Evolutionary conservation across 2,888 invertebrate genomes (phyloP).

Genomic region (Diplazon laetatorius): DNA sequence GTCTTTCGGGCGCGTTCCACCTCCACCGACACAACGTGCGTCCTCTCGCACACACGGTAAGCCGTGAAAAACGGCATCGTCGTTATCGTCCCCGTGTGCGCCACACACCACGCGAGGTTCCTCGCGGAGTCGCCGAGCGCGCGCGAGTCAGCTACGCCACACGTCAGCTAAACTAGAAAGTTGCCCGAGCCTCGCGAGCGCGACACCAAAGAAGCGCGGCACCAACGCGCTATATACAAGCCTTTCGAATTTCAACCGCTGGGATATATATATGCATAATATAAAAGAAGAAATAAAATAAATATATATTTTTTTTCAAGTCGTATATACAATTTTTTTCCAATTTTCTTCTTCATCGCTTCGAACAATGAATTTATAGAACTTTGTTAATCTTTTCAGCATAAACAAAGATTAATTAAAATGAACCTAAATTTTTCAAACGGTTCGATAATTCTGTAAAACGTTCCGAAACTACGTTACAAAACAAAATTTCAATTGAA

Average conservation of each 20-base stretch:
- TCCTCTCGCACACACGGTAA: slow-evolving; percentile 14
- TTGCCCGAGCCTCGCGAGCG: slow-evolving; percentile 76
- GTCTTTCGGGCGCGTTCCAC: slow-evolving; percentile 4
- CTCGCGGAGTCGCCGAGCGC: slow-evolving; percentile 56
- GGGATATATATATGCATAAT: slow-evolving; percentile 34
- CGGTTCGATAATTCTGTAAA: too few relatives aligned
- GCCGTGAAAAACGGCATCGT: slow-evolving; percentile 53
- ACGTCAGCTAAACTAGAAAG: slow-evolving; percentile 82
- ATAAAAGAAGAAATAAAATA: too few relatives aligned
- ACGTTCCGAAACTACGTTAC: too few relatives aligned
- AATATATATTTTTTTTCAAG: too few relatives aligned
- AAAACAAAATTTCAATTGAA: too few relatives aligned
- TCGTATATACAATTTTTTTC: too few relatives aligned
- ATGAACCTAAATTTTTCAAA: too few relatives aligned
- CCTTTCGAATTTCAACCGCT: slow-evolving; percentile 82
- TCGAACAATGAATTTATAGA: too few relatives aligned
- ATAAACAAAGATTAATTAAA: too few relatives aligned
- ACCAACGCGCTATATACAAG: slow-evolving; percentile 72
- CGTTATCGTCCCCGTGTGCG: slow-evolving; percentile 55
- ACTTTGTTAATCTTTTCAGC: too few relatives aligned
- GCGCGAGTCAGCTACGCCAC: slow-evolving; percentile 61
- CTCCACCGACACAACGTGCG: slow-evolving; percentile 37
- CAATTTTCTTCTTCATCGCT: too few relatives aligned
- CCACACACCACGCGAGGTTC: slow-evolving; percentile 43
- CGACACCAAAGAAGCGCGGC: slow-evolving; percentile 77